Conservation (phyloP, 1,140 invertebrate species). For the Dreissena rostriformis region DNA sequence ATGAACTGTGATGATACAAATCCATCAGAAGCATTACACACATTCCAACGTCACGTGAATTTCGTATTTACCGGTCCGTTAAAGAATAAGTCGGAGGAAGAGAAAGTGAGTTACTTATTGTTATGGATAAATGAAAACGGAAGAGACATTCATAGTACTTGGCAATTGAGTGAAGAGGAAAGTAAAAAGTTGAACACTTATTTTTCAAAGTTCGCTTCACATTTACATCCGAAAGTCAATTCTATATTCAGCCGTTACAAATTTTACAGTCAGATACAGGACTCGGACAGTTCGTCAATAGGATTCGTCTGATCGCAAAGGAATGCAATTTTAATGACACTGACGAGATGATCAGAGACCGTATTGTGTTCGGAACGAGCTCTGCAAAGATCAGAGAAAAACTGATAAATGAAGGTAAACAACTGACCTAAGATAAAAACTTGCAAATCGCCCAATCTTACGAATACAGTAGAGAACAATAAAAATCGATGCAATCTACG, state of each 20-base stretch:
- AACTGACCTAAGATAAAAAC: slow-evolving; percentile 8
- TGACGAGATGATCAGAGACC: slow-evolving; percentile 18
- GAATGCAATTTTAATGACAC: background rate
- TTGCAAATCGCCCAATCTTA: background rate
- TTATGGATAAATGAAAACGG: background rate
- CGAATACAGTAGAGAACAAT: background rate
- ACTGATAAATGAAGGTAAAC: slow-evolving; percentile 2
- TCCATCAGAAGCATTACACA: background rate
- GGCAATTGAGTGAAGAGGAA: background rate
- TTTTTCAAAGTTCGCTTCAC: too few species aligned
- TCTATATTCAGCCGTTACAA: background rate
- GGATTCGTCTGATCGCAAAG: background rate
- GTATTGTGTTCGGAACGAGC: slow-evolving; percentile 1
- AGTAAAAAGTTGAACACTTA: too few species aligned
- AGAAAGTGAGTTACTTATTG: background rate
- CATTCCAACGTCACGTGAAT: background rate
- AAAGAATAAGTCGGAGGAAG: background rate
- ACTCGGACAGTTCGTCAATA: background rate
- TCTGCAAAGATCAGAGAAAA: slow-evolving; percentile 10
- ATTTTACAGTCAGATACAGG: background rate
- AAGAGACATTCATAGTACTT: background rate
- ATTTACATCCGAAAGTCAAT: too few species aligned
- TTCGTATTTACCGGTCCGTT: background rate
- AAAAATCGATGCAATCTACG: background rate
- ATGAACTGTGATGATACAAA: background rate